Evolutionary conservation across 2,797 vertebrate species (phyloP).

Genomic region (Coilia nasus): DNA sequence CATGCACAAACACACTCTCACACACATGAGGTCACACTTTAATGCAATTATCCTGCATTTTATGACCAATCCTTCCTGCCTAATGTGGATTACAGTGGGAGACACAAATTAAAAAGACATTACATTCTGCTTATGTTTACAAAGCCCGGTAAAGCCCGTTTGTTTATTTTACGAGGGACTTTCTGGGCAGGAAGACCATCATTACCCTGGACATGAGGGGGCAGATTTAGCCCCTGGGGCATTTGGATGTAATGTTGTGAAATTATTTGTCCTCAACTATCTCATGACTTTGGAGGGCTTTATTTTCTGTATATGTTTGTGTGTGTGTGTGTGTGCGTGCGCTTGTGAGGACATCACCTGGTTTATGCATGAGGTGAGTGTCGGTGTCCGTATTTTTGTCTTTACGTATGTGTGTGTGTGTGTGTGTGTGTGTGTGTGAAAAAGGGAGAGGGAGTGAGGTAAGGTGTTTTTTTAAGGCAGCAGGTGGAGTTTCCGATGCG

Average conservation of each 20-base stretch:
- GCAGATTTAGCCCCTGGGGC: background rate
- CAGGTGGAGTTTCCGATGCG: background rate
- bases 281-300: background rate
- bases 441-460: background rate
- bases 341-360: background rate
- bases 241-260: background rate
- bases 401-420: too few species aligned
- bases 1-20: background rate
- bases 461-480: background rate
- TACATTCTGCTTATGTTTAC: constrained; percentile 1
- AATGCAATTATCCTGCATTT: background rate
- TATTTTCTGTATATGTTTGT: background rate
- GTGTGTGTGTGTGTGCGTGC: background rate
- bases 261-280: background rate
- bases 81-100: constrained; percentile 17
- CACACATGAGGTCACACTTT: background rate
- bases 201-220: background rate
- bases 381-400: too few species aligned
- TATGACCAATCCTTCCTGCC: background rate
- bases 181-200: constrained; percentile 17
- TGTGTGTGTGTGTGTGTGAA: too few species aligned
- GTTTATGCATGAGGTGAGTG: too few species aligned
- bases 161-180: background rate
- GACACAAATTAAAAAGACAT: constrained; percentile 18
- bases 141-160: background rate